Evolutionary conservation across 2,888 invertebrate genomes (phyloP).

Genomic region (Dolichomitus sp.): DNA sequence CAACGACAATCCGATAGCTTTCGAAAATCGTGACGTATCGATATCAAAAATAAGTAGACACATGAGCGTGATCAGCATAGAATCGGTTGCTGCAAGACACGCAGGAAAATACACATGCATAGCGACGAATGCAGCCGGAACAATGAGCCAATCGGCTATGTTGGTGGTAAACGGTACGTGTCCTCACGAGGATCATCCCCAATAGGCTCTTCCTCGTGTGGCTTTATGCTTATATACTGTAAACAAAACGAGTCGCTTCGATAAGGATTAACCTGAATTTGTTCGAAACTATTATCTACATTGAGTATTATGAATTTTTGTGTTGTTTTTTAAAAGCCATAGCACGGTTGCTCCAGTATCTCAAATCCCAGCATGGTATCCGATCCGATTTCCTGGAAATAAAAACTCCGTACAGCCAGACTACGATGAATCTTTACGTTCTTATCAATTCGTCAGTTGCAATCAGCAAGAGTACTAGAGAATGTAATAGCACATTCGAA

Average conservation of each 20-base stretch:
- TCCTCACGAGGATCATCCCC: slow-evolving; percentile 17
- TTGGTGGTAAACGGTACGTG: slow-evolving; percentile 88
- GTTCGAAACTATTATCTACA: slow-evolving; percentile 10
- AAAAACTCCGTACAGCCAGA: neutral
- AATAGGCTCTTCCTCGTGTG: slow-evolving; percentile 76
- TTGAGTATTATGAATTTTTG: slow-evolving; percentile 33
- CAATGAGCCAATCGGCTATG: slow-evolving; percentile 86
- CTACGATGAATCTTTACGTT: neutral
- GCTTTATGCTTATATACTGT: slow-evolving; percentile 30
- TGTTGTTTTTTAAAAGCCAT: slow-evolving; percentile 38
- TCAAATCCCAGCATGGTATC: slow-evolving; percentile 53
- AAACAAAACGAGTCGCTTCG: slow-evolving; percentile 37
- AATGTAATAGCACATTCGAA: too few relatives aligned
- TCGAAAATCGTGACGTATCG: slow-evolving; percentile 85
- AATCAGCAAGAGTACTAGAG: too few relatives aligned
- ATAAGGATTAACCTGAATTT: slow-evolving; percentile 34
- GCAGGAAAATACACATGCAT: slow-evolving; percentile 89
- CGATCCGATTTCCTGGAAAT: slow-evolving; percentile 18
- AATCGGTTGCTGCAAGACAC: slow-evolving; percentile 87
- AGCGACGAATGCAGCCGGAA: slow-evolving; percentile 88
- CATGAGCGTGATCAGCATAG: slow-evolving; percentile 87
- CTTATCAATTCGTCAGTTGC: too few relatives aligned
- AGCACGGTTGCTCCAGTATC: slow-evolving; percentile 59
- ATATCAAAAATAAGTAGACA: slow-evolving; percentile 88
- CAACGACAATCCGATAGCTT: slow-evolving; percentile 85